A percentile compares a stretch with the other conserved stretches of the same genome.
Conservation (phyloP, 2,113 vertebrate genomes). For the Scopus umbretta region DNA sequence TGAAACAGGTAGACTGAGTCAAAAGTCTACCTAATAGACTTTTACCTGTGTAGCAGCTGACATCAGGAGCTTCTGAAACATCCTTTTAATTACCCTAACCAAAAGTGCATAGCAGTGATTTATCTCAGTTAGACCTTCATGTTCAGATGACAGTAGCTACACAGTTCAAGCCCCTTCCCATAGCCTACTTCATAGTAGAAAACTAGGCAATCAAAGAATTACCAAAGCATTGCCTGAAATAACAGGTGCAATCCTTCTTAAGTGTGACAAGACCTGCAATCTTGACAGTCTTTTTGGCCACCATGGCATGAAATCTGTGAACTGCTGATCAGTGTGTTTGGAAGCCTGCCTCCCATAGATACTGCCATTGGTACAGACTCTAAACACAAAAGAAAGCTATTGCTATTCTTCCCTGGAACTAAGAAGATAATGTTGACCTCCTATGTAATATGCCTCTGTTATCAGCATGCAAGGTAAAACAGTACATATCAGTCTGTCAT, state of each 20-base stretch:
- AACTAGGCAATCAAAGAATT: not conserved
- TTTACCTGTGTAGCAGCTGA: not conserved
- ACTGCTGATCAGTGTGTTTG: not conserved
- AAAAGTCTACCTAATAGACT: not conserved
- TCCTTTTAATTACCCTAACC: not conserved
- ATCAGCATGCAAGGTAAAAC: not conserved
- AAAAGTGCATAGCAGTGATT: not conserved
- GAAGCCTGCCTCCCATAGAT: not conserved
- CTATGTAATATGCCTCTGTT: not conserved
- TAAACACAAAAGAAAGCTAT: not conserved
- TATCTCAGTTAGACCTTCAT: not conserved
- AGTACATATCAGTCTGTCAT: not conserved
- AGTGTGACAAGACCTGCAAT: not conserved
- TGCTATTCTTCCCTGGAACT: not conserved
- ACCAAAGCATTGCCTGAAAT: not conserved
- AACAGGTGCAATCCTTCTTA: not conserved
- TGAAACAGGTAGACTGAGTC: not conserved
- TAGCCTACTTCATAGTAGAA: not conserved
- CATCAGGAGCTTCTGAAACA: not conserved
- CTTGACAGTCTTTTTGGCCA: not conserved
- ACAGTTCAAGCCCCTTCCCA: not conserved
- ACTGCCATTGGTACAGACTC: not conserved
- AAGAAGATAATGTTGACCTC: slow-evolving; percentile 43
- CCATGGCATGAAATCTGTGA: not conserved
- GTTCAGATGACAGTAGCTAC: not conserved